Base-by-base conservation (phyloP, 2,113 vertebrate species). In the Gymnobelideus leadbeateri region DNA sequence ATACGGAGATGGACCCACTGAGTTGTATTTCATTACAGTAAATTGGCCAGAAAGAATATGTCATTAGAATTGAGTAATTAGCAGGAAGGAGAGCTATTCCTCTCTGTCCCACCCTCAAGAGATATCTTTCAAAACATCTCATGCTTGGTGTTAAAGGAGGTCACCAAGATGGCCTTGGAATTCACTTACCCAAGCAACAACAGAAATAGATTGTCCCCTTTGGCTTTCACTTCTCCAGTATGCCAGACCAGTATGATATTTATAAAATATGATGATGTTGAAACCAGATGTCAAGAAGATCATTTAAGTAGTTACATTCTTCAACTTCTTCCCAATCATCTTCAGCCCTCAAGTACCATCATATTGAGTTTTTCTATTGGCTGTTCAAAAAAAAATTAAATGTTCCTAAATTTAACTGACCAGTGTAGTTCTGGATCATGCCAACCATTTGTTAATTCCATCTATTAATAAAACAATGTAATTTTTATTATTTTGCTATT, bases 161-260 rank as follows among this genome's bases (percentile, higher is more conserved):
- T 43, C 68, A 84, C 68, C 68, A 84, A 43, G 19, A 84, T 43
- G n/a, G n/a, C 7, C n/a, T 84, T 84, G 68, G 68, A 84, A 84
- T 84, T 84, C n/a, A 43, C 68, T 84, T 84, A 43, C n/a, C 68
- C 19, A 84, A 84, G 68, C 68, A 84, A 84, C 68, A 77, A 84
- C 68, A 43, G n/a, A 84, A 84, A 84, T 84, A 84, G 68, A 43
- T 84, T 23, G n/a, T 84, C 2, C 68, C n/a, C 68, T 43, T 84
- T 84, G 68, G 68, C n/a, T 84, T 84, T 84, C n/a, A 84, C 68
- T 43, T 84, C 68, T 84, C 68, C 68, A 84, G 68, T 23, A 84
- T 84, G n/a, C 61, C 68, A 84, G 68, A 84, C n/a, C n/a, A 84
- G n/a, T 43, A 84, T 84, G 68, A 84, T 84, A 84, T 84, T 84